Percentiles rank a stretch among this genome's conserved stretches.
Evolutionary conservation across 2,113 vertebrate species (phyloP).

Genomic region (Rhinoptilus africanus): DNA sequence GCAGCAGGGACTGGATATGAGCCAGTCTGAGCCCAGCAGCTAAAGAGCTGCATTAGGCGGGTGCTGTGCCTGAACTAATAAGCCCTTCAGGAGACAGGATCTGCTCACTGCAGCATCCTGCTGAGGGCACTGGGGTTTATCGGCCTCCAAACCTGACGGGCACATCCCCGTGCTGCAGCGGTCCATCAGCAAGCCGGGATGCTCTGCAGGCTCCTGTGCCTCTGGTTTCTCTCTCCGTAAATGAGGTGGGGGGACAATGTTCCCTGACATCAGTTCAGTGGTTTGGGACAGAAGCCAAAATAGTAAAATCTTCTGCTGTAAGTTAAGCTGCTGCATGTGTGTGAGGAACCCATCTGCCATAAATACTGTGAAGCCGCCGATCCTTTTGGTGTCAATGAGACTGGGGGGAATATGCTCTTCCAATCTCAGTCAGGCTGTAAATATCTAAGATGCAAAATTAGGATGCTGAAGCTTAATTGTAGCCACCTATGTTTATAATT

Average conservation of each 20-base stretch:
- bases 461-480: background rate
- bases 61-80: background rate
- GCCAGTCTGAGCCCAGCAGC: background rate
- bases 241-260: background rate
- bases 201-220: background rate
- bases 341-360: background rate
- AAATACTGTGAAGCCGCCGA: background rate
- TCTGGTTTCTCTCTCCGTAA: background rate
- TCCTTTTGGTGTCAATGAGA: background rate
- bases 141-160: background rate
- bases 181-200: background rate
- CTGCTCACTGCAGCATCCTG: background rate
- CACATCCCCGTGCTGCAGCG: background rate
- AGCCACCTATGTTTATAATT: background rate
- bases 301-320: background rate
- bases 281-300: background rate
- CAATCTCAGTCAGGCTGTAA: background rate
- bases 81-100: background rate
- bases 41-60: background rate
- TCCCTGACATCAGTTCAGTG: background rate
- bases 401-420: background rate
- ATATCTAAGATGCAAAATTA: background rate
- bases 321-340: background rate
- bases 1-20: background rate
- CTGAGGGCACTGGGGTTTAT: background rate